These are phyloP conservation scores for Volucella inanis DNA, from an alignment of 2,888 invertebrate species.

Conservation along the genomic window DNA sequence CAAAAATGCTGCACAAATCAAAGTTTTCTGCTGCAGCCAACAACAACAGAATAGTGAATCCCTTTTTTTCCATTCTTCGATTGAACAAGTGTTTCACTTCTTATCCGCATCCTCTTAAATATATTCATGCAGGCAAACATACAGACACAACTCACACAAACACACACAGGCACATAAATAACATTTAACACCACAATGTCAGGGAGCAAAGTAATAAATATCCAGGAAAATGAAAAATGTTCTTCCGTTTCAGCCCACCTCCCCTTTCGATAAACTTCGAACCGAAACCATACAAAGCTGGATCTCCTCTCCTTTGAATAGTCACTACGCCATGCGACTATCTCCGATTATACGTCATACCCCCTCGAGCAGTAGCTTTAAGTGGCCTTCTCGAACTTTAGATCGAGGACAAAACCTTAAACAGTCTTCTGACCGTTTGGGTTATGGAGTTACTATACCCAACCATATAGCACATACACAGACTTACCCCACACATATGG, in stretches of 20 bases:
- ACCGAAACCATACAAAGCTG: slow-evolving; percentile 39
- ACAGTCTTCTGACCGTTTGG: slow-evolving; percentile 57
- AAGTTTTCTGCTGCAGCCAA: slow-evolving; percentile 47
- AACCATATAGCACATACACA: neutral
- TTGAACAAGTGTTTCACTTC: slow-evolving; percentile 56
- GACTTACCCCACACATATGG: slow-evolving; percentile 23
- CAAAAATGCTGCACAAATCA: slow-evolving; percentile 52
- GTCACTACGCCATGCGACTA: neutral
- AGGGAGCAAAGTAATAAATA: slow-evolving; percentile 74
- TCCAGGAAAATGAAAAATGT: slow-evolving; percentile 74
- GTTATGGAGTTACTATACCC: slow-evolving; percentile 8
- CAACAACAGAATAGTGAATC: slow-evolving; percentile 35
- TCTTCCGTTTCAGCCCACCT: slow-evolving; percentile 53
- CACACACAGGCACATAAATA: slow-evolving; percentile 48
- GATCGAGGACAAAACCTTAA: slow-evolving; percentile 63
- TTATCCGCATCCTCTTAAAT: slow-evolving; percentile 7
- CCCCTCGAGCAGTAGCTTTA: slow-evolving; percentile 52
- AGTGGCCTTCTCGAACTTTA: slow-evolving; percentile 62
- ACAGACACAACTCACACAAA: neutral
- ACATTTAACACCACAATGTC: slow-evolving; percentile 74
- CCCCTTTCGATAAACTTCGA: slow-evolving; percentile 69
- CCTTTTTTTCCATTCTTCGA: slow-evolving; percentile 46
- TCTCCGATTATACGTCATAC: slow-evolving; percentile 61
- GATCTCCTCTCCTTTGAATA: slow-evolving; percentile 14
- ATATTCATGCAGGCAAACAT: slow-evolving; percentile 40